Percentiles rank a stretch among this genome's conserved stretches.
These are phyloP conservation scores for Enteromius afrohamiltoni DNA, from an alignment of 2,797 vertebrate species.

Conservation along the genomic window DNA sequence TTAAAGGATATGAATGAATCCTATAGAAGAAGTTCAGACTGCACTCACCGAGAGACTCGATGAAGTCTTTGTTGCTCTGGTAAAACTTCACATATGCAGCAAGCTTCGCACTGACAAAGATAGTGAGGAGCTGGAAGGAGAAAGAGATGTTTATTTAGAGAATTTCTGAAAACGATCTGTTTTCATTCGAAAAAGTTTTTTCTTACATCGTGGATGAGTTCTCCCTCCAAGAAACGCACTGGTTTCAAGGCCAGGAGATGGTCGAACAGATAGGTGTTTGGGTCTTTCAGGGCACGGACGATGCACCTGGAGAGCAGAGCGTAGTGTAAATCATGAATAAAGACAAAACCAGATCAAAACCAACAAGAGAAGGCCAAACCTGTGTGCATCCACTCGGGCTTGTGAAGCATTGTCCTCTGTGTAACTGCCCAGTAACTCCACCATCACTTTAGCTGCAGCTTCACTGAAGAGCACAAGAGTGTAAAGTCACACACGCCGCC, in stretches of 20 bases:
- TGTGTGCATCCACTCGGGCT: slow-evolving; percentile 96
- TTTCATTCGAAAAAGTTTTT: not conserved
- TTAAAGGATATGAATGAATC: not conserved
- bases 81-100: slow-evolving; percentile 96
- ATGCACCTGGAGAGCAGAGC: slow-evolving; percentile 84
- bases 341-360: not conserved
- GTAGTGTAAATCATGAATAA: not conserved
- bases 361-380: slow-evolving; percentile 71
- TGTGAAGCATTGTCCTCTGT: slow-evolving; percentile 99
- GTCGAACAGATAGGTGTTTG: slow-evolving; percentile 96
- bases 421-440: slow-evolving; percentile 96
- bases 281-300: slow-evolving; percentile 94
- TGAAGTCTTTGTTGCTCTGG: slow-evolving; percentile 99
- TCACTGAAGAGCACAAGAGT: slow-evolving; percentile 78
- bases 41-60: slow-evolving; percentile 96
- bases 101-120: slow-evolving; percentile 97
- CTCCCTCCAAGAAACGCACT: slow-evolving; percentile 97
- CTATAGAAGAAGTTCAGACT: not conserved
- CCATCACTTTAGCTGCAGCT: slow-evolving; percentile 96
- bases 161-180: not conserved
- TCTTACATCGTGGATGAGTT: slow-evolving; percentile 98
- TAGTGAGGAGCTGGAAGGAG: slow-evolving; percentile 90
- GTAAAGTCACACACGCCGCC: not conserved
- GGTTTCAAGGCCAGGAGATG: slow-evolving; percentile 97
- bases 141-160: not conserved